These are phyloP conservation scores for Homarus americanus DNA, from an alignment of 1,140 invertebrate species.

Conservation along the genomic window DNA sequence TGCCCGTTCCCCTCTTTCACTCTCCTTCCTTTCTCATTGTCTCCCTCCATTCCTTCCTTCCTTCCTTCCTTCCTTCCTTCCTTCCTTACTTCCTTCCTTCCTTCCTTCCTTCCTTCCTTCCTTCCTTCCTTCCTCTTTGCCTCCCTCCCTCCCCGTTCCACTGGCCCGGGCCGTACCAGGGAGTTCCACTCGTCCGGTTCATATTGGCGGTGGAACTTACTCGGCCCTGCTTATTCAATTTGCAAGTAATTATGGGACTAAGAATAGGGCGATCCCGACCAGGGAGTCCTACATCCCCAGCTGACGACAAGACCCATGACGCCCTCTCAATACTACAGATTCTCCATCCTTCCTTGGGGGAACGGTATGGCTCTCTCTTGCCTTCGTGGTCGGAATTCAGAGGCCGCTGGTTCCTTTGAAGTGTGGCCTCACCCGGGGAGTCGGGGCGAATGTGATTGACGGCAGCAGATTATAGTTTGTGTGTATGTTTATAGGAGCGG, in stretches of 20 bases:
- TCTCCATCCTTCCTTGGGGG: slow-evolving; percentile 1
- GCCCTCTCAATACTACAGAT: not conserved
- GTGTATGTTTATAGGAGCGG: slow-evolving; percentile 60
- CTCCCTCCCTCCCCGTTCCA: not conserved
- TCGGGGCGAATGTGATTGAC: slow-evolving; percentile 42
- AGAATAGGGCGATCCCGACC: slow-evolving; percentile 9
- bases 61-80: not conserved
- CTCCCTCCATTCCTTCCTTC: slow-evolving; percentile 10
- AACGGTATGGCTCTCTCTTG: not conserved
- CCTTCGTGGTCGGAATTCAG: slow-evolving; percentile 22
- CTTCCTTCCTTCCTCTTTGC: not conserved
- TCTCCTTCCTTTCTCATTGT: not conserved
- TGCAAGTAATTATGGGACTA: slow-evolving; percentile 65
- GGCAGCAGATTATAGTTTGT: slow-evolving; percentile 61
- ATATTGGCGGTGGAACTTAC: slow-evolving; percentile 57
- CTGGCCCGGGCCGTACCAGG: not conserved
- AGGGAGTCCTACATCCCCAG: not conserved
- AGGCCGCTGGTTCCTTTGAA: slow-evolving; percentile 58
- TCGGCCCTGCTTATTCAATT: slow-evolving; percentile 58
- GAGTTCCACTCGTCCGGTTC: not conserved
- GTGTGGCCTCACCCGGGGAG: slow-evolving; percentile 27
- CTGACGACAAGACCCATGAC: not conserved
- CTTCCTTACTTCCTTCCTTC: not conserved
- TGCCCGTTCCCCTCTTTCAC: not conserved
- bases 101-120: slow-evolving; percentile 17